Base-by-base conservation (phyloP, 2,113 vertebrate genomes). In the Tamias sibiricus region DNA sequence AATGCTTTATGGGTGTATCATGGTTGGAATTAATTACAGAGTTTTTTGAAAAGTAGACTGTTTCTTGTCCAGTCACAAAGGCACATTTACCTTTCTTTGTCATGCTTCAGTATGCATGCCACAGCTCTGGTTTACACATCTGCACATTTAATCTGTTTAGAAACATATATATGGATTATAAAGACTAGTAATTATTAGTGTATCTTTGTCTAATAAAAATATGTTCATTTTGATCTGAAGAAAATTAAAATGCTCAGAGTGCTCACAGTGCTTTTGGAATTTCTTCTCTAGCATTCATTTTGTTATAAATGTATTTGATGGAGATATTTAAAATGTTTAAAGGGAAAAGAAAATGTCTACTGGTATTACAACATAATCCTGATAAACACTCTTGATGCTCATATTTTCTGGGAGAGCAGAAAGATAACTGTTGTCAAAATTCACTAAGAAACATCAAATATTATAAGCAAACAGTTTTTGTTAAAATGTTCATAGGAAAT, bases 231-330 rank as follows among this genome's bases (percentile, higher is more conserved):
- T 93, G 66, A 44, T 90, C 49, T 95, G 85, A 24, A 92, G 82
- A 97, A 98, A 96, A 96, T 97, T 93, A 96, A 98, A 97, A 97
- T 42, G 7, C 8, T 96, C 87, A 97, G 77, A 90, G 69, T 88
- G 35, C 75, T 93, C 59, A 86, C 90, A 90, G 9, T 28, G 47
- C 40, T 90, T 79, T 97, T 76, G 28, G 84, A 91, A 88, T 92
- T 32, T 92, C 9, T 79, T 83, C 40, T 71, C 32, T 57, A 62
- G 42, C 76, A 54, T 93, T 91, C 19, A 35, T 85, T 84, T 94
- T 92, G 64, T 89, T 83, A 64, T 44, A 54, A 52, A 79, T 69
- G 13, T 22, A 59, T 57, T 35, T 79, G 90, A 35, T 30, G 54
- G 77, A 96, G 16, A 14, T 71, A 92, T 95, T 96, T 95, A 81